phyloP scores from a whole-genome alignment of 2,797 vertebrate genomes.

The Xenopus petersii region DNA sequence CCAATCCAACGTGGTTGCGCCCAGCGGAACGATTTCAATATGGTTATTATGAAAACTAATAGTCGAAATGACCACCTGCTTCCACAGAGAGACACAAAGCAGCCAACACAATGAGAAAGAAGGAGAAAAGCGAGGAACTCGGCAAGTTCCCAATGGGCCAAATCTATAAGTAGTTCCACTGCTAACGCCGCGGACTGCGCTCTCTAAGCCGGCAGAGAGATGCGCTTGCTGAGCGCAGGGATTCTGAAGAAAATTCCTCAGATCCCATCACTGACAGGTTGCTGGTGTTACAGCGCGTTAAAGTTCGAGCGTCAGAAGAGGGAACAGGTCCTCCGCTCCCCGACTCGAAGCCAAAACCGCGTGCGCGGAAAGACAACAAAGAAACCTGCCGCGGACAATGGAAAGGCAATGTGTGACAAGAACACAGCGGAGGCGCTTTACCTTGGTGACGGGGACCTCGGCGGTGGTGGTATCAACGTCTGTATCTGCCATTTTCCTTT shows the following conservation, averaged over 20 bases:
- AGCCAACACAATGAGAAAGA: too few species aligned
- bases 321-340: background rate
- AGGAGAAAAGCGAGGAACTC: too few species aligned
- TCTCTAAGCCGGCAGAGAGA: background rate
- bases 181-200: too few species aligned
- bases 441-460: constrained; percentile 73
- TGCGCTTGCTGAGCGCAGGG: background rate
- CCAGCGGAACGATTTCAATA: too few species aligned
- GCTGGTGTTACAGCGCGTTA: background rate
- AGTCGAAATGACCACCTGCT: too few species aligned
- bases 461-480: constrained; percentile 71
- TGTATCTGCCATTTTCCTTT: constrained; percentile 72
- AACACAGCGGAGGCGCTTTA: constrained; percentile 43
- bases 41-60: too few species aligned
- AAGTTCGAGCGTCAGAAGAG: background rate
- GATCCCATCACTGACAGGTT: background rate
- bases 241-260: background rate
- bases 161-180: too few species aligned
- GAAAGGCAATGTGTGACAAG: constrained; percentile 6
- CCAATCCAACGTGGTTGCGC: too few species aligned
- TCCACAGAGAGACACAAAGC: too few species aligned
- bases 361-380: constrained; percentile 28
- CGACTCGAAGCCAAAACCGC: background rate
- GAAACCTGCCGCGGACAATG: constrained; percentile 34
- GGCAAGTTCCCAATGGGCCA: too few species aligned